Percentiles rank a stretch among this genome's conserved stretches.
These are phyloP conservation scores for Columba livia DNA, from an alignment of 2,113 vertebrate genomes.

Conservation along the genomic window DNA sequence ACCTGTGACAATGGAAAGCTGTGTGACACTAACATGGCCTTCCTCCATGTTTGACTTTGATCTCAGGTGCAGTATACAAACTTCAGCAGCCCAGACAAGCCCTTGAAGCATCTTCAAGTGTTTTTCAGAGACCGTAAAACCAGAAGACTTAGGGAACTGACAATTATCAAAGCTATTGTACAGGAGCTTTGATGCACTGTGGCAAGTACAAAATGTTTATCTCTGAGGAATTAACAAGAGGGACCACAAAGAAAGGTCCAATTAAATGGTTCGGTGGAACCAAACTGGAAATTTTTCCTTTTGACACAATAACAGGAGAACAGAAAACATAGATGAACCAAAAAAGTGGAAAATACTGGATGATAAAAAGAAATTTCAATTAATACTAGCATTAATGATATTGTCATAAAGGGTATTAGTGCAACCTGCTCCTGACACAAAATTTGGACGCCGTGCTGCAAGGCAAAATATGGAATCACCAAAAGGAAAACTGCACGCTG, in stretches of 20 bases:
- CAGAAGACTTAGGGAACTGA: not conserved
- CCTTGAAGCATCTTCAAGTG: not conserved
- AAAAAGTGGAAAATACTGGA: not conserved
- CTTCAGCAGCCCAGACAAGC: not conserved
- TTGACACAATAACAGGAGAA: not conserved
- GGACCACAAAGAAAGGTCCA: not conserved
- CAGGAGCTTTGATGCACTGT: not conserved
- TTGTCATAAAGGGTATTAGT: not conserved
- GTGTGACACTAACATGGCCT: not conserved
- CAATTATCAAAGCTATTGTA: not conserved
- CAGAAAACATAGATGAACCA: not conserved
- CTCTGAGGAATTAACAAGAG: not conserved
- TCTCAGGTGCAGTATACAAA: not conserved
- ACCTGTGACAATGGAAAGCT: not conserved
- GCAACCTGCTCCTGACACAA: not conserved
- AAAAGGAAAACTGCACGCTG: not conserved
- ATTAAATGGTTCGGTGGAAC: not conserved
- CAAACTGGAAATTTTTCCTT: not conserved
- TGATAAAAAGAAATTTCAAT: not conserved
- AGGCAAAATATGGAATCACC: not conserved
- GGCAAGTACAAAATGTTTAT: not conserved
- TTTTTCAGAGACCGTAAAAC: not conserved
- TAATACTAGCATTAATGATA: not conserved
- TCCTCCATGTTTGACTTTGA: not conserved
- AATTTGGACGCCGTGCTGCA: not conserved